Percentiles rank a stretch among this genome's conserved stretches.
phyloP scores from a whole-genome alignment of 2,888 invertebrate genomes.

The Acholoe squamosa region DNA sequence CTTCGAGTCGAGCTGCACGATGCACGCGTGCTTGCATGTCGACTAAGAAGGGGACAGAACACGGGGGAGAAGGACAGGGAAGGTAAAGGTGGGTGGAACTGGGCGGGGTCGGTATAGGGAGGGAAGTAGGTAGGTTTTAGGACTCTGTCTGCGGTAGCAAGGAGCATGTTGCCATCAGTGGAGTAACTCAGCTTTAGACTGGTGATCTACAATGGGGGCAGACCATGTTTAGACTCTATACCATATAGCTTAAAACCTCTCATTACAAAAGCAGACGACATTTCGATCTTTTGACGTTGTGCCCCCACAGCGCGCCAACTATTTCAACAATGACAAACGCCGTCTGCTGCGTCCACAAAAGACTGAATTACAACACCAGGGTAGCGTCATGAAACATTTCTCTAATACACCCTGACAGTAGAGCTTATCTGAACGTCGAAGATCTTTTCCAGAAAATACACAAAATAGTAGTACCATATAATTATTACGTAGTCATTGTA shows the following conservation, averaged over 20 bases:
- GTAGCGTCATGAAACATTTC: background rate
- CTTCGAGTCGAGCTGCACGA: background rate
- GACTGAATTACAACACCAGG: background rate
- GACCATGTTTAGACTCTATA: too few relatives aligned
- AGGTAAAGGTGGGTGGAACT: background rate
- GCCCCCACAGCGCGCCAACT: too few relatives aligned
- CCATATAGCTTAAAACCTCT: too few relatives aligned
- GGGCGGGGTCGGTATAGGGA: slow-evolving; percentile 21
- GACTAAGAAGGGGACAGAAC: background rate
- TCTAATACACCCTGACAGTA: slow-evolving; percentile 8
- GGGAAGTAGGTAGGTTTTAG: background rate
- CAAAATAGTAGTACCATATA: background rate
- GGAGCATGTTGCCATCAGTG: background rate
- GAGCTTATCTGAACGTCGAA: slow-evolving; percentile 46
- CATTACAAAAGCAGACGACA: background rate
- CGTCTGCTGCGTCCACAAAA: background rate
- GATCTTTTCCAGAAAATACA: slow-evolving; percentile 51
- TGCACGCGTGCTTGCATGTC: slow-evolving; percentile 32
- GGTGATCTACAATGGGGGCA: background rate
- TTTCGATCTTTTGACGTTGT: background rate
- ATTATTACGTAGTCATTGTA: background rate
- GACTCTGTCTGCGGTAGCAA: background rate
- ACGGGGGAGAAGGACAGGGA: background rate
- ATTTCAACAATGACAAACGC: slow-evolving; percentile 26
- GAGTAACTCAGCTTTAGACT: background rate